Conservation (phyloP, 2,888 invertebrate species). For the Aporophyla nigra region DNA sequence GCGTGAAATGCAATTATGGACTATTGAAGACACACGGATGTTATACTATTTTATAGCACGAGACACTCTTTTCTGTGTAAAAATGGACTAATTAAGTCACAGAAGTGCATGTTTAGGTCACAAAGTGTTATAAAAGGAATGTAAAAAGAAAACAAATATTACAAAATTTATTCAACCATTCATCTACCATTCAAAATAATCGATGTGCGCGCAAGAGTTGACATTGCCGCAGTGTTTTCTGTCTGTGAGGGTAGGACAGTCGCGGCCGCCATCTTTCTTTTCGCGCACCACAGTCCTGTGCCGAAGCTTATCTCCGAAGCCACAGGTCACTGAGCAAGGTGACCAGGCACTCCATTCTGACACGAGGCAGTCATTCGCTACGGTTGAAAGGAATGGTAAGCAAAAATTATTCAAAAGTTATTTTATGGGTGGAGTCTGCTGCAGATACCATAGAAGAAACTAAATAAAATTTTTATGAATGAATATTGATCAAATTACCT, state of each 20-base stretch:
- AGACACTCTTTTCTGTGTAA: no score
- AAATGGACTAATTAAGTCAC: no score
- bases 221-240: slow-evolving; percentile 82
- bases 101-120: no score
- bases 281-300: slow-evolving; percentile 93
- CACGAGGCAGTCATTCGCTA: slow-evolving; percentile 95
- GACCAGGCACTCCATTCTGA: slow-evolving; percentile 96
- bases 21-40: no score
- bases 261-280: slow-evolving; percentile 93
- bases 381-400: slow-evolving; percentile 79
- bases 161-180: slow-evolving; percentile 19
- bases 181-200: slow-evolving; percentile 84
- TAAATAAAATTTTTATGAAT: neutral
- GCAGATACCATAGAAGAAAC: neutral
- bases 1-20: no score
- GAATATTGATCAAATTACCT: neutral
- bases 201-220: slow-evolving; percentile 84
- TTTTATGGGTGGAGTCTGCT: no score
- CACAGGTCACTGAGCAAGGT: slow-evolving; percentile 96
- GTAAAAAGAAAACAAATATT: slow-evolving; percentile 23
- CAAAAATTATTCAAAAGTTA: neutral
- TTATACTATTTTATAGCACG: no score
- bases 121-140: no score
- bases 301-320: slow-evolving; percentile 96
- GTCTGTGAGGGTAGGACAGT: slow-evolving; percentile 82